Evolutionary conservation across 2,888 invertebrate species (phyloP).

Genomic region (Megastigmus dorsalis): DNA sequence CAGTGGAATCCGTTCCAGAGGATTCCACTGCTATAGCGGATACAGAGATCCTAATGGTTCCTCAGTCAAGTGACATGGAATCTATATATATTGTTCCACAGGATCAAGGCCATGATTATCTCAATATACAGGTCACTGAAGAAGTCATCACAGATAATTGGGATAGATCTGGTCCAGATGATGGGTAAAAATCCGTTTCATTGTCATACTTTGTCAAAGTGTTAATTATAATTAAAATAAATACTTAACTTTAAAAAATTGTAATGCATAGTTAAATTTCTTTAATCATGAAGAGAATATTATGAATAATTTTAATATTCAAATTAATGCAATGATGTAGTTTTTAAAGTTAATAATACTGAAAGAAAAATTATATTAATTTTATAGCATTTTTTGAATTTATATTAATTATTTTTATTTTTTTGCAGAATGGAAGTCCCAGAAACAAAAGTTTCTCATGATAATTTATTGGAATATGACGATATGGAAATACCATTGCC

Average conservation of each 20-base stretch:
- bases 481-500: conserved; percentile 86
- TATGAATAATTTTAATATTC: not conserved
- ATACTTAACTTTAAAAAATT: too few species aligned
- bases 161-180: conserved; percentile 84
- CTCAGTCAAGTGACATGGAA: conserved; percentile 73
- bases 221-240: not conserved
- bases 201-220: conserved; percentile 16
- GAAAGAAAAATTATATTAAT: not conserved
- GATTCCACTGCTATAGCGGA: conserved; percentile 59
- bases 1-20: conserved; percentile 64
- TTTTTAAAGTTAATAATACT: not conserved
- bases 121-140: conserved; percentile 81
- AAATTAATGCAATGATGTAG: not conserved
- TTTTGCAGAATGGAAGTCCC: conserved; percentile 81
- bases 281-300: not conserved
- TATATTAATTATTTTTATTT: conserved; percentile 21
- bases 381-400: not conserved
- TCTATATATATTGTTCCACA: conserved; percentile 75
- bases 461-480: conserved; percentile 78
- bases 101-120: conserved; percentile 73
- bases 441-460: conserved; percentile 73
- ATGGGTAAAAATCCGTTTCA: conserved; percentile 77
- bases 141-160: conserved; percentile 89
- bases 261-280: conserved; percentile 3
- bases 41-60: conserved; percentile 70